phyloP scores from a whole-genome alignment of 2,797 vertebrate genomes.

The Sphenopsis melanotis region DNA sequence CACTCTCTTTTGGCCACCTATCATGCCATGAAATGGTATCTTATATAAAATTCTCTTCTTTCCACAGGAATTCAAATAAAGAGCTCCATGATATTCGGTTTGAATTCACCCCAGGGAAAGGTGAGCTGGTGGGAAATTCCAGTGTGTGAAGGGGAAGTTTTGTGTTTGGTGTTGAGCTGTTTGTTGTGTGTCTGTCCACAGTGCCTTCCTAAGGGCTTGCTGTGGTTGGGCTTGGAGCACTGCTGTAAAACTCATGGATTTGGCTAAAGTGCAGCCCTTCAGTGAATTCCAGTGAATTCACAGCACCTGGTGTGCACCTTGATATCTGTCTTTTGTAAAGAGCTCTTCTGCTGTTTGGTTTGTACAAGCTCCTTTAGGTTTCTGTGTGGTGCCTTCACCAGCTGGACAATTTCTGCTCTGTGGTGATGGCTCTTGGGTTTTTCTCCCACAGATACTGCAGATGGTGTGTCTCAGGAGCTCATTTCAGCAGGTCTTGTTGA shows the following conservation, averaged over 20 bases:
- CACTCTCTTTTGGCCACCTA: neutral
- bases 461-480: slow-evolving; percentile 97
- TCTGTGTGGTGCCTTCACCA: neutral
- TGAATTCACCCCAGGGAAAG: slow-evolving; percentile 97
- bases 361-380: neutral
- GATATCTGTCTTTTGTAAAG: too few relatives aligned
- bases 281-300: neutral
- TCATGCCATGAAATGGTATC: neutral
- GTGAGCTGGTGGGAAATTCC: slow-evolving; percentile 66
- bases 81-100: slow-evolving; percentile 98
- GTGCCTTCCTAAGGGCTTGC: neutral
- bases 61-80: slow-evolving; percentile 92
- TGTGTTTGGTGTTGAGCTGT: neutral
- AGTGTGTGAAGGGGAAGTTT: neutral
- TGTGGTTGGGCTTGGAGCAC: neutral
- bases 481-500: slow-evolving; percentile 97
- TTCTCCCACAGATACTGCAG: slow-evolving; percentile 88
- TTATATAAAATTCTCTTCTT: neutral
- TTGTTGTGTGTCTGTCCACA: neutral
- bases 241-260: neutral
- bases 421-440: slow-evolving; percentile 21
- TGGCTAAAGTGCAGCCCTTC: neutral
- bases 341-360: neutral
- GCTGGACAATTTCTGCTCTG: neutral
- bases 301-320: neutral